Evolutionary conservation across 2,888 invertebrate species (phyloP), one percentile per base, ranked within the genome.

Genomic region (Mesoligia furuncula): DNA sequence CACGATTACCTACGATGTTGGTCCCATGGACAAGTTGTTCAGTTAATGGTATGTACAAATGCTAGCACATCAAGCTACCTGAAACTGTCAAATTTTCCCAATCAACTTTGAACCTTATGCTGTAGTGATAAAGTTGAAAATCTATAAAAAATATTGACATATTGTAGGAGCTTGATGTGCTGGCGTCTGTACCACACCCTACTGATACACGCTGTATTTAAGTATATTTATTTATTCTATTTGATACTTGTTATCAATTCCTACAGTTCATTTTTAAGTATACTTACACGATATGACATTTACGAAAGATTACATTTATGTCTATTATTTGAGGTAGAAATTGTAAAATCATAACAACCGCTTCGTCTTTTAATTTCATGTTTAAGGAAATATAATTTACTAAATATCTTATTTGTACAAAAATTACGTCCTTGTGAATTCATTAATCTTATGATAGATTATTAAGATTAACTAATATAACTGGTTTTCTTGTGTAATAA

Each of bases 401-500:
- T 31, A 42, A 39, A 31, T 54, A 69, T 27, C 6, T 11, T n/a
- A 51, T 61, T 67, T 36, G 6, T 45, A 45, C n/a, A 42, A 9
- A 51, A 51, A 36, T 3, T 17, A n/a, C 7, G 7, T 54, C 1
- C 8, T n/a, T 9, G 24, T 51, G 11, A 45, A 62, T 36, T 36
- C 6, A 36, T 36, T 36, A 36, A 36, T 36, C 36, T 0, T 6
- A 7, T n/a, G 20, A 70, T 42, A 59, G 5, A 51, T 9, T 42
- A 31, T 1, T 79, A 24, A 20, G 20, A 71, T 20, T 48, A 57
- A 31, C 2, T 57, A 64, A 20, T 39, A 15, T 65, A 65, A 48
- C 15, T 69, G 36, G 31, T 77, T 59, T 73, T 67, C 51, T 73
- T 82, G 66, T 77, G 66, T 75, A 24, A 67, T 77, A 82, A 75